Conservation (phyloP, 1,140 invertebrate genomes). For the Brachionus sp. region DNA sequence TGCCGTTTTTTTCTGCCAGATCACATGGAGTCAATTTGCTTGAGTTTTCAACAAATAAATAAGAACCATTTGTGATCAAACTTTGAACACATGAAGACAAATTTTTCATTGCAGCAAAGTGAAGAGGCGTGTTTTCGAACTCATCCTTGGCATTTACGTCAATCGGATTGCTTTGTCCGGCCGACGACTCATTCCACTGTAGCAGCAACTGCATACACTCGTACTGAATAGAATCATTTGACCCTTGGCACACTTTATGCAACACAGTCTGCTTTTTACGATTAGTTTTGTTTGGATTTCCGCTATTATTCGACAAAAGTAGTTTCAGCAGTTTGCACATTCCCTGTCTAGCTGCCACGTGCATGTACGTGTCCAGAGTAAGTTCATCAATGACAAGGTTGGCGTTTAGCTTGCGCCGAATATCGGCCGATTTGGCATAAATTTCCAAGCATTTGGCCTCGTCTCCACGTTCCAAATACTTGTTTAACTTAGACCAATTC, state of each 20-base stretch:
- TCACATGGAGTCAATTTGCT: slow-evolving; percentile 68
- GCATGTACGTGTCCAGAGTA: slow-evolving; percentile 65
- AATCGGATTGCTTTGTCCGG: slow-evolving; percentile 62
- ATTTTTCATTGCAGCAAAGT: slow-evolving; percentile 67
- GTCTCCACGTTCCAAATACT: slow-evolving; percentile 5
- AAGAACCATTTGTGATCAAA: slow-evolving; percentile 65
- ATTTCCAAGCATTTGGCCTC: slow-evolving; percentile 13
- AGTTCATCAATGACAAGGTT: neutral
- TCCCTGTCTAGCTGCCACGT: slow-evolving; percentile 68
- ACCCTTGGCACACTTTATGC: slow-evolving; percentile 68
- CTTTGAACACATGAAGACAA: slow-evolving; percentile 67
- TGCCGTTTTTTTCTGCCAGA: slow-evolving; percentile 64
- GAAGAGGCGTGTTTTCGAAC: slow-evolving; percentile 68
- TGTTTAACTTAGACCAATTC: slow-evolving; percentile 24
- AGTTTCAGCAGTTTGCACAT: slow-evolving; percentile 60
- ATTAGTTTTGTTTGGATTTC: slow-evolving; percentile 44
- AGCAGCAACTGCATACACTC: slow-evolving; percentile 67
- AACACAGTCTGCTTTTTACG: slow-evolving; percentile 65
- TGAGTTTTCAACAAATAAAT: slow-evolving; percentile 67
- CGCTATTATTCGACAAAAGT: neutral
- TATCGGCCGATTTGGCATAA: neutral
- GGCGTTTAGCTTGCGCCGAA: slow-evolving; percentile 14
- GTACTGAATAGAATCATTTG: slow-evolving; percentile 68
- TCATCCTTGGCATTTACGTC: slow-evolving; percentile 26
- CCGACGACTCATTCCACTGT: slow-evolving; percentile 61